phyloP scores from a whole-genome alignment of 2,888 invertebrate species.

The Luperina nickerlii region DNA sequence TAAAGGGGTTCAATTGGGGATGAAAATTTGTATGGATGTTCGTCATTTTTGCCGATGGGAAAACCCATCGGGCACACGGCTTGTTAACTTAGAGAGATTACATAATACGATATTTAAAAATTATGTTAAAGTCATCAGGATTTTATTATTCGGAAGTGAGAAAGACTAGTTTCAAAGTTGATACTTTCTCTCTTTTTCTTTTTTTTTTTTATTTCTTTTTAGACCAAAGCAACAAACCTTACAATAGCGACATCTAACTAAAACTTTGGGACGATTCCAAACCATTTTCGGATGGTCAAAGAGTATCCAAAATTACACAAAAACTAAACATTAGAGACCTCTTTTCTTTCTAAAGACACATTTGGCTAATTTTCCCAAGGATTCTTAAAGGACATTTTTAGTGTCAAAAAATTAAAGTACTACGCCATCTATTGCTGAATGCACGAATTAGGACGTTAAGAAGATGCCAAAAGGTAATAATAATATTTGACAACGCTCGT shows the following conservation, averaged over 20 bases:
- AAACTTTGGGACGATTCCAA: not conserved
- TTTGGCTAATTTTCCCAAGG: not conserved
- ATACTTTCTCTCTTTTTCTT: too few species aligned
- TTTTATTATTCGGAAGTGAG: too few species aligned
- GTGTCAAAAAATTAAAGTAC: not conserved
- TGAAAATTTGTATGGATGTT: too few species aligned
- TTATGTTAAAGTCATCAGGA: not conserved
- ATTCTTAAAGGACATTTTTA: not conserved
- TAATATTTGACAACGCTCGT: not conserved
- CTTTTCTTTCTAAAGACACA: not conserved
- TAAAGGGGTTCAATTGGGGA: too few species aligned
- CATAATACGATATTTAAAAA: not conserved
- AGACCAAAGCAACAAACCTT: not conserved
- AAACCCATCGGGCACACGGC: too few species aligned
- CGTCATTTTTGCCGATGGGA: too few species aligned
- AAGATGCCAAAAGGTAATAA: not conserved
- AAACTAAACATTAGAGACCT: not conserved
- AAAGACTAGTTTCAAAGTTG: too few species aligned
- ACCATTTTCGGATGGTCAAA: not conserved
- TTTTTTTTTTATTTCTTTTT: too few species aligned
- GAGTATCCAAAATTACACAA: not conserved
- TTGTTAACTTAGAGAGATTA: not conserved
- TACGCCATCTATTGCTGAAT: conserved; percentile 38
- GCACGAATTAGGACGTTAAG: not conserved
- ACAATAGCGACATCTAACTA: conserved; percentile 18